These are phyloP conservation scores for Achatina immaculata DNA, from an alignment of 1,140 invertebrate genomes.

Conservation along the genomic window DNA sequence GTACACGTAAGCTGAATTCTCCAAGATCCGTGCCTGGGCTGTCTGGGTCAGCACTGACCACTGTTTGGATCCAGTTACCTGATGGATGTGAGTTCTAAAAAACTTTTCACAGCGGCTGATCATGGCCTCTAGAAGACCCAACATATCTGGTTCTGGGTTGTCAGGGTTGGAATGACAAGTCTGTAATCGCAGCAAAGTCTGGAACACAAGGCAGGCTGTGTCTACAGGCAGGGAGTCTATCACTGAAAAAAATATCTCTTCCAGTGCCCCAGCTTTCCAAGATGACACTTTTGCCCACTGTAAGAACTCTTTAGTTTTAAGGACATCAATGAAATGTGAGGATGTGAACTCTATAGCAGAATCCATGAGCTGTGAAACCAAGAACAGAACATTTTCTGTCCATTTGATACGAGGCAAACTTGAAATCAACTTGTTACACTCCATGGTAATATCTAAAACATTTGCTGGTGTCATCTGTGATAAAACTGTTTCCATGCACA, in stretches of 20 bases:
- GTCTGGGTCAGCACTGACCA: conserved; percentile 48
- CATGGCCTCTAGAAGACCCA: conserved; percentile 42
- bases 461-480: conserved; percentile 75
- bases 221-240: conserved; percentile 49
- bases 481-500: conserved; percentile 80
- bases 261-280: conserved; percentile 49
- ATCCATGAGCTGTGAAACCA: conserved; percentile 54
- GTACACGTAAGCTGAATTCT: conserved; percentile 40
- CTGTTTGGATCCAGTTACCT: conserved; percentile 44
- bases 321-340: conserved; percentile 52
- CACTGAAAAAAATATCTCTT: conserved; percentile 51
- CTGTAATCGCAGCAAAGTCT: conserved; percentile 27
- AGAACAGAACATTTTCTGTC: conserved; percentile 55
- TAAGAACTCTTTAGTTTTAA: conserved; percentile 49
- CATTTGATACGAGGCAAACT: conserved; percentile 54
- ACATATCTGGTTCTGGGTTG: conserved; percentile 31
- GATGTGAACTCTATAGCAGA: conserved; percentile 56
- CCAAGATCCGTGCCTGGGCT: conserved; percentile 45
- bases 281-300: conserved; percentile 56
- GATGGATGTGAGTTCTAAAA: conserved; percentile 51
- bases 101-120: conserved; percentile 50
- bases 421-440: conserved; percentile 53
- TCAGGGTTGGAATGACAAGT: conserved; percentile 1
- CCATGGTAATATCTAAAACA: conserved; percentile 57
- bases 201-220: conserved; percentile 46